Conservation (phyloP, 1,140 invertebrate genomes). For the Tetragonula clypearis region DNA sequence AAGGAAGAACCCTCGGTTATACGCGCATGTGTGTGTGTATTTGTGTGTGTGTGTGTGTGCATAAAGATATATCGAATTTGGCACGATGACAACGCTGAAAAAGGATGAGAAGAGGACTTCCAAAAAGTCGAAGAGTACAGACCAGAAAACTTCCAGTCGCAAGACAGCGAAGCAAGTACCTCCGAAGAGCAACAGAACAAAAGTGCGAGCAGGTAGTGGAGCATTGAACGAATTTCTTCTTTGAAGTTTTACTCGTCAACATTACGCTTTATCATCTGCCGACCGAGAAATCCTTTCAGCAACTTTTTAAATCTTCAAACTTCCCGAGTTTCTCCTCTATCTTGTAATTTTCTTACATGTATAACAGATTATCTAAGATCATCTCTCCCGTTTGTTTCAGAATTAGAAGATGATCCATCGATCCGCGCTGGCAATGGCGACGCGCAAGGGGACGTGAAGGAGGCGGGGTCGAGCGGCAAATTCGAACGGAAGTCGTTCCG, state of each 20-base stretch:
- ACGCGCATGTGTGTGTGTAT: not conserved
- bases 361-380: no score
- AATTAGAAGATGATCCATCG: no score
- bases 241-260: not conserved
- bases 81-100: slow-evolving; percentile 67
- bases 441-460: not conserved
- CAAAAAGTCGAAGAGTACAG: slow-evolving; percentile 54
- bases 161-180: slow-evolving; percentile 49
- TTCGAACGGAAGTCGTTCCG: slow-evolving; percentile 72
- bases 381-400: not conserved
- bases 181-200: not conserved
- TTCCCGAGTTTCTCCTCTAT: not conserved
- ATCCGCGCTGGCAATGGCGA: not conserved
- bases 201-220: slow-evolving; percentile 16
- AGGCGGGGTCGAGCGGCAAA: slow-evolving; percentile 23
- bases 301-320: not conserved
- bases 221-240: not conserved
- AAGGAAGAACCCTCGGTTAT: not conserved
- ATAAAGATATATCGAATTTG: not conserved
- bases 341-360: not conserved
- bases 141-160: slow-evolving; percentile 45
- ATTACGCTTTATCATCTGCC: not conserved
- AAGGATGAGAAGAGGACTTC: slow-evolving; percentile 66
- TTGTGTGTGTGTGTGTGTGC: not conserved
- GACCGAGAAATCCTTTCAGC: not conserved